Evolutionary conservation across 2,113 vertebrate genomes (phyloP).

Genomic region (Pelobates fuscus): DNA sequence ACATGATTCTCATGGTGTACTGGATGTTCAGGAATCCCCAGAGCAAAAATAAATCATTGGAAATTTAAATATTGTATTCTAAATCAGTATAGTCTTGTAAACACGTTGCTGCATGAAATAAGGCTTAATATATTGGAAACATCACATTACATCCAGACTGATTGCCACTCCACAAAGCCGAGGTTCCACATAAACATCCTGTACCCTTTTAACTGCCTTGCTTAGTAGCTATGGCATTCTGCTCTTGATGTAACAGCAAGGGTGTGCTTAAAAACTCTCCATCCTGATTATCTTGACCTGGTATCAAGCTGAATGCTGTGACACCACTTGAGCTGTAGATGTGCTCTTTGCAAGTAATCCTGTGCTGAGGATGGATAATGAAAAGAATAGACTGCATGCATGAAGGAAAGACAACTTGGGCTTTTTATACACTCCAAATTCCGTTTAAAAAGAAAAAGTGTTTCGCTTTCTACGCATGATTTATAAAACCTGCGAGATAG

Average conservation of each 20-base stretch:
- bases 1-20: no score
- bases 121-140: no score
- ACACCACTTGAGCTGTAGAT: slow-evolving; percentile 2
- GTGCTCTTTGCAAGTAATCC: neutral
- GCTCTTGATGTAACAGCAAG: neutral
- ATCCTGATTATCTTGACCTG: neutral
- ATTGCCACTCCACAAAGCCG: no score
- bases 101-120: no score
- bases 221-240: neutral
- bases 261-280: neutral
- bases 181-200: no score
- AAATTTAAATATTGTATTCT: no score
- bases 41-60: no score
- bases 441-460: neutral
- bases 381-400: neutral
- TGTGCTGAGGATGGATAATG: neutral
- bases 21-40: no score
- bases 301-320: neutral
- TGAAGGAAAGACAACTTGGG: neutral
- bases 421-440: neutral
- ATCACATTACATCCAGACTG: no score
- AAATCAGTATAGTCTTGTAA: no score
- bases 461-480: neutral
- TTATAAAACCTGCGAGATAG: neutral
- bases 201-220: neutral